Evolutionary conservation across 2,113 vertebrate genomes (phyloP).

Genomic region (Xenopus tropicalis): DNA sequence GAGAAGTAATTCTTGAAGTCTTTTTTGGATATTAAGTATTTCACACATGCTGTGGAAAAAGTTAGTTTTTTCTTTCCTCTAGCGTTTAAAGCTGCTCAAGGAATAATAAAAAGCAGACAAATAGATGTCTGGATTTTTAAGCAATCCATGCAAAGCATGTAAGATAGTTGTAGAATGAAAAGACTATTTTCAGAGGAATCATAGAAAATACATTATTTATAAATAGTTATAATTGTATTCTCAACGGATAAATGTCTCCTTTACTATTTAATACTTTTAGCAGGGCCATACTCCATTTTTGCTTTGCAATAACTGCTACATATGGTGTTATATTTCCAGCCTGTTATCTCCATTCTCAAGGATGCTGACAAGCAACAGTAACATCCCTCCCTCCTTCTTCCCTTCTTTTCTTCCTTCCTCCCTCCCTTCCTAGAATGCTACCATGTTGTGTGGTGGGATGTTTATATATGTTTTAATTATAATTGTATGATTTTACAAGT

Average conservation of each 20-base stretch:
- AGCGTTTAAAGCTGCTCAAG: constrained; percentile 49
- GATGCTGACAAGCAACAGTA: too few species aligned
- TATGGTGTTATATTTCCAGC: too few species aligned
- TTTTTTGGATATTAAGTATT: constrained; percentile 56
- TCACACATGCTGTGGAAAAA: constrained; percentile 59
- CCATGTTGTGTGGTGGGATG: too few species aligned
- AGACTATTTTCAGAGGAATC: not conserved
- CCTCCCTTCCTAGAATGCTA: too few species aligned
- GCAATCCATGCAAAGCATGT: constrained; percentile 48
- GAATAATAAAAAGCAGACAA: constrained; percentile 65
- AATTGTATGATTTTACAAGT: too few species aligned
- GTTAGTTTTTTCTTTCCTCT: constrained; percentile 41
- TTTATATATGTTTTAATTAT: too few species aligned
- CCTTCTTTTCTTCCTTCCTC: too few species aligned
- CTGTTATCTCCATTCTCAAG: too few species aligned
- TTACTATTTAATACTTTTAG: too few species aligned
- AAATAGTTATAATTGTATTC: constrained; percentile 4
- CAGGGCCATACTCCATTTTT: too few species aligned
- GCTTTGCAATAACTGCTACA: too few species aligned
- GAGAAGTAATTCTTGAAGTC: constrained; percentile 52
- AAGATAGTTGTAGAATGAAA: constrained; percentile 40
- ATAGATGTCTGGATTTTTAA: constrained; percentile 52
- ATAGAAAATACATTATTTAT: not conserved
- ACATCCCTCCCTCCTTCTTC: too few species aligned
- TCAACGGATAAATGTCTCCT: not conserved